Evolutionary conservation across 2,888 invertebrate species (phyloP).

Genomic region (Meiosimyza platycephala): DNA sequence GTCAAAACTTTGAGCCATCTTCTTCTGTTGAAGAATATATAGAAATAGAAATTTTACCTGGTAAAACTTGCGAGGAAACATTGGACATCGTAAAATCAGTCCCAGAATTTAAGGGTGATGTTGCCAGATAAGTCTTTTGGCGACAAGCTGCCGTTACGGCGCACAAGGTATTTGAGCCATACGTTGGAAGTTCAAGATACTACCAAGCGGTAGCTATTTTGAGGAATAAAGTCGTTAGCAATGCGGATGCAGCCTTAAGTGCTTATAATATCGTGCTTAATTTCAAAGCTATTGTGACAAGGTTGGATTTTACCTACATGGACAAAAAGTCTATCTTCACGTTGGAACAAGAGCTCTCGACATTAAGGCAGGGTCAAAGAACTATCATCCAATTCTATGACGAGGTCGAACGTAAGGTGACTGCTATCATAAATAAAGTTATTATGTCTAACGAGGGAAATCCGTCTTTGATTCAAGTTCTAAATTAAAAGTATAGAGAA

Average conservation of each 20-base stretch:
- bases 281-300: too few species aligned
- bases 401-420: too few species aligned
- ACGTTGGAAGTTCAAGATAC: too few species aligned
- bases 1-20: neutral
- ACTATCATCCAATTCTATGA: too few species aligned
- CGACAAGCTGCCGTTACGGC: conserved; percentile 33
- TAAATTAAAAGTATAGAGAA: neutral
- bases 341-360: too few species aligned
- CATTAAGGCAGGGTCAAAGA: too few species aligned
- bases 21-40: neutral
- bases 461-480: neutral
- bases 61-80: conserved; percentile 19
- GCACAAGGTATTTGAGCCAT: neutral
- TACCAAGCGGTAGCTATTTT: too few species aligned
- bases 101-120: conserved; percentile 31
- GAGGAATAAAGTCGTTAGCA: too few species aligned
- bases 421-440: neutral
- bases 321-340: too few species aligned
- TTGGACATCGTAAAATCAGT: conserved; percentile 34
- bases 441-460: conserved; percentile 24
- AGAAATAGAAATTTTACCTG: neutral
- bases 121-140: conserved; percentile 37
- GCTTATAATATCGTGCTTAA: too few species aligned
- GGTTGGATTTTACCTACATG: too few species aligned
- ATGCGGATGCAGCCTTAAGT: too few species aligned